These are phyloP conservation scores for Channa striata DNA, from an alignment of 2,797 vertebrate genomes.

Conservation along the genomic window DNA sequence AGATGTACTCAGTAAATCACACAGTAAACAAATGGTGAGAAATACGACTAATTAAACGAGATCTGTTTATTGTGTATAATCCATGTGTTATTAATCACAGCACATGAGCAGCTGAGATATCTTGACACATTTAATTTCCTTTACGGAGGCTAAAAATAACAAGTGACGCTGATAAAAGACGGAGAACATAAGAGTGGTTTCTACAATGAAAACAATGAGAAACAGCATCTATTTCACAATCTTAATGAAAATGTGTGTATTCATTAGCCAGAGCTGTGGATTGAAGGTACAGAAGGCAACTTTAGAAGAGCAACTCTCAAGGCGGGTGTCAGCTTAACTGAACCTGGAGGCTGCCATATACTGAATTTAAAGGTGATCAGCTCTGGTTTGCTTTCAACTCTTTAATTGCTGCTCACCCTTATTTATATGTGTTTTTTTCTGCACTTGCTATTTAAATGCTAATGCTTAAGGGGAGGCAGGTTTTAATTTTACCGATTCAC, in stretches of 20 bases:
- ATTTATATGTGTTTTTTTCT: too few species aligned
- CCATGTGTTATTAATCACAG: conserved; percentile 43
- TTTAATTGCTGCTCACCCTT: too few species aligned
- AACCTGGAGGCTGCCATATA: too few species aligned
- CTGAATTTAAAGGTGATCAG: too few species aligned
- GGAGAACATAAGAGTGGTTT: not conserved
- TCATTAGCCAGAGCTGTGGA: not conserved
- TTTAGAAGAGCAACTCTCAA: too few species aligned
- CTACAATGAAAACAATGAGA: not conserved
- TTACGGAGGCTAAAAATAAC: conserved; percentile 28
- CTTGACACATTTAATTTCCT: conserved; percentile 45
- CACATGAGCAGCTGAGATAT: conserved; percentile 39
- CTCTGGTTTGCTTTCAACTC: too few species aligned
- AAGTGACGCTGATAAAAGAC: conserved; percentile 5
- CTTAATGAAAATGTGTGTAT: not conserved
- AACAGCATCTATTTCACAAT: not conserved
- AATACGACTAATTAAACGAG: conserved; percentile 39
- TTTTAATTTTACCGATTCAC: too few species aligned
- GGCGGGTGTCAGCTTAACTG: too few species aligned
- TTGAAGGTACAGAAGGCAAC: not conserved
- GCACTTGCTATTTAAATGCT: too few species aligned
- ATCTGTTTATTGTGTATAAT: conserved; percentile 49
- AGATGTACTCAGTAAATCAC: not conserved
- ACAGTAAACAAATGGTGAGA: conserved; percentile 14
- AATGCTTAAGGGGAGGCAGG: too few species aligned